Evolutionary conservation across 2,888 invertebrate genomes (phyloP).

Genomic region (Euplagia quadripunctaria): DNA sequence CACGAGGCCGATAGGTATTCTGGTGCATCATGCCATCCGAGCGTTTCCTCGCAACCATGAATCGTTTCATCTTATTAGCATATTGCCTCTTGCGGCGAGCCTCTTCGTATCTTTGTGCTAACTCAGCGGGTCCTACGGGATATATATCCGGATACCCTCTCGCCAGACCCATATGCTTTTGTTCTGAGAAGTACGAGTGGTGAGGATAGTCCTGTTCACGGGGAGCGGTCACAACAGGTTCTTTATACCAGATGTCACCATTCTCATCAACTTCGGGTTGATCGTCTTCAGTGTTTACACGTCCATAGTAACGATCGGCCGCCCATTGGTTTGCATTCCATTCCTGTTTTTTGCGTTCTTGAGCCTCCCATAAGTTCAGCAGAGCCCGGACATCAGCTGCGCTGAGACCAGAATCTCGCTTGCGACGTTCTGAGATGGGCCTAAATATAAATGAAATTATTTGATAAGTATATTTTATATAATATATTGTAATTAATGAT

Average conservation of each 20-base stretch:
- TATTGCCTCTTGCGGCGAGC: conserved; percentile 84
- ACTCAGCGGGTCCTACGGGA: conserved; percentile 77
- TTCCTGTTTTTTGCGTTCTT: conserved; percentile 85
- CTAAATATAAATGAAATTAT: conserved; percentile 60
- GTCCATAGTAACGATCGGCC: conserved; percentile 77
- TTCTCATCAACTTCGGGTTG: conserved; percentile 84
- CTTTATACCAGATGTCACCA: conserved; percentile 88
- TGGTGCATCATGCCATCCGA: conserved; percentile 79
- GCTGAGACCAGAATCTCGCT: conserved; percentile 88
- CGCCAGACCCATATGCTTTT: conserved; percentile 78
- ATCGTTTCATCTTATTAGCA: conserved; percentile 86
- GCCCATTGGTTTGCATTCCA: conserved; percentile 82
- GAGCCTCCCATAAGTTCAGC: conserved; percentile 88
- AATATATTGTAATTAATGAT: conserved; percentile 27
- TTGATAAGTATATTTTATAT: conserved; percentile 33
- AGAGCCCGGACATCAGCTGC: conserved; percentile 89
- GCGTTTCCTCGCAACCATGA: conserved; percentile 89
- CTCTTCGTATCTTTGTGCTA: conserved; percentile 81
- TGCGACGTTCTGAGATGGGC: conserved; percentile 84
- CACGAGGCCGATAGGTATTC: conserved; percentile 82
- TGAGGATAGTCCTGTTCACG: conserved; percentile 78
- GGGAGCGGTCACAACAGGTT: conserved; percentile 84
- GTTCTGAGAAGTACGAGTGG: conserved; percentile 83
- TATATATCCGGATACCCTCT: conserved; percentile 80
- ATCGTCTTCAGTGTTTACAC: conserved; percentile 79